Base-by-base conservation (phyloP, 2,888 invertebrate species). In the Phoronis australis region DNA sequence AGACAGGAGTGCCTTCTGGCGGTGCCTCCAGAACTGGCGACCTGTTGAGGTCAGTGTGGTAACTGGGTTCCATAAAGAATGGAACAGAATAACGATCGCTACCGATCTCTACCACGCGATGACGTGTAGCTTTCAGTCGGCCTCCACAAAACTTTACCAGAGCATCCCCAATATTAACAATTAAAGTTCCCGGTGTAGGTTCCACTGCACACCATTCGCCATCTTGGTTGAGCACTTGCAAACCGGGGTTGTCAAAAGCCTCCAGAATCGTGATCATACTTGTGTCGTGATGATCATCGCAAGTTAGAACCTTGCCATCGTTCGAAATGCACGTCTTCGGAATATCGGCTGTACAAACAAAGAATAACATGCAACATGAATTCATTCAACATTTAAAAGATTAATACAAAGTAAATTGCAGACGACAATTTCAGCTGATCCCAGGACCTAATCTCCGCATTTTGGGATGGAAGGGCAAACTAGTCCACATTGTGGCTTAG, bases 131-230 rank as follows among this genome's bases (percentile, higher is more conserved):
- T 48, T 62, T 61, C 45, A 64, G 59, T 5, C 59, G 50, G 4
- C 61, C 62, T 5, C 57, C 60, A 51, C 61, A 62, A 57, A 64
- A 59, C 25, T 56, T 47, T 1, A 62, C 60, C 35, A 65, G 56
- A 18, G 61, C 56, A 45, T 62, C 65, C 3, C 64, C 65, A 18
- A 65, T 62, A 47, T 65, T 65, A 61, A 65, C 62, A 18, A 65
- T 60, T 18, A 64, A 58, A 37, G 62, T 59, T 15, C 55, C 42
- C 1, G 56, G 58, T 4, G 61, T 51, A 2, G 59, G 57, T 18
- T 57, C 56, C 3, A 64, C 60, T 18, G 52, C 59, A 23, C 47
- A 41, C 65, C 65, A 65, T 22, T 54, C 51, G 3, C 56, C 56
- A 9, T 55, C 58, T 15, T 50, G 52, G n/a, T 50, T 55, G 21